Conservation (phyloP, 2,797 vertebrate genomes). For the Lepilemur septentrionalis region DNA sequence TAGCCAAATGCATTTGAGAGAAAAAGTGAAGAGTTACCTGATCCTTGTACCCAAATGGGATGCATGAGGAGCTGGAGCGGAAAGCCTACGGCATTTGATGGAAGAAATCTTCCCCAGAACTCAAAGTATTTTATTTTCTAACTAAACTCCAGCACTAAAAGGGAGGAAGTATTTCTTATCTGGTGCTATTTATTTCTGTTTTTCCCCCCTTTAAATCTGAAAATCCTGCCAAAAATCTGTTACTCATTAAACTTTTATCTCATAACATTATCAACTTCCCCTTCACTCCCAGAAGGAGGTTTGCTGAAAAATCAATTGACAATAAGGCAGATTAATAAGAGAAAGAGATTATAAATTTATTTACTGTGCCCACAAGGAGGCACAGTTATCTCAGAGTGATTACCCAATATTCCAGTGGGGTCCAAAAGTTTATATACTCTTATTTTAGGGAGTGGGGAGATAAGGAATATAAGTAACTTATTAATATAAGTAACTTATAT, state of each 20-base stretch:
- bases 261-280: neutral
- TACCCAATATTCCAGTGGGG: too few relatives aligned
- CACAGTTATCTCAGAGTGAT: too few relatives aligned
- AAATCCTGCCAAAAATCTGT: neutral
- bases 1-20: neutral
- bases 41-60: neutral
- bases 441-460: too few relatives aligned
- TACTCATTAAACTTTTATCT: neutral
- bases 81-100: neutral
- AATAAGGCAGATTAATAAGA: too few relatives aligned
- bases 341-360: too few relatives aligned
- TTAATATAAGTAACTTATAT: too few relatives aligned
- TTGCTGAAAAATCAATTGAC: too few relatives aligned
- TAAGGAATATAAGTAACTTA: too few relatives aligned
- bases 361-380: too few relatives aligned
- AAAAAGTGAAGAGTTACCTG: conserved; percentile 47
- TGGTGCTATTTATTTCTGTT: neutral
- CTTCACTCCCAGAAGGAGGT: too few relatives aligned
- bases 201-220: neutral
- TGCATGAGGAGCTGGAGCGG: neutral
- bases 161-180: neutral
- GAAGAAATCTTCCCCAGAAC: neutral
- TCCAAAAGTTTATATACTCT: too few relatives aligned
- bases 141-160: neutral
- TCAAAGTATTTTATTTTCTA: neutral